phyloP scores from a whole-genome alignment of 2,888 invertebrate species.

The Leptura quadrifasciata region DNA sequence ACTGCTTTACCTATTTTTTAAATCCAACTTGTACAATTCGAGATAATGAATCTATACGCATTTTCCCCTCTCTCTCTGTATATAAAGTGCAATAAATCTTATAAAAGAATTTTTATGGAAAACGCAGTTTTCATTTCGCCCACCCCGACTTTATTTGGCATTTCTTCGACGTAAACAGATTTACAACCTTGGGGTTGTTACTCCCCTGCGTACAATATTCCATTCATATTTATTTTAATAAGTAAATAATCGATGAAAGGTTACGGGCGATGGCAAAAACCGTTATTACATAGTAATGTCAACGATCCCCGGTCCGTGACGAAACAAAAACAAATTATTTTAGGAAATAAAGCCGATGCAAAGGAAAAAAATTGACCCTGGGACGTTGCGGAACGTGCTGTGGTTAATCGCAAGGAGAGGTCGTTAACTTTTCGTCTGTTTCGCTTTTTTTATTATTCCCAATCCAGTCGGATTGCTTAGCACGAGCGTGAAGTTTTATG shows the following conservation, averaged over 20 bases:
- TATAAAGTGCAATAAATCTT: not conserved
- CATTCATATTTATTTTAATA: not conserved
- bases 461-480: not conserved
- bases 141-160: not conserved
- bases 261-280: not conserved
- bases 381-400: not conserved
- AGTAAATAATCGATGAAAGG: not conserved
- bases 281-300: constrained; percentile 9
- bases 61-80: no score
- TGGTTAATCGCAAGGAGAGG: constrained; percentile 13
- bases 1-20: no score
- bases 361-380: constrained; percentile 6
- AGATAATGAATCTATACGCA: no score
- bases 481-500: constrained; percentile 17
- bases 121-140: no score
- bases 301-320: not conserved
- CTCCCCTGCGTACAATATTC: not conserved
- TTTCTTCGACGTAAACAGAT: not conserved
- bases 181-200: not conserved
- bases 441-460: constrained; percentile 13
- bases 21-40: no score
- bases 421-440: constrained; percentile 34
- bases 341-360: not conserved
- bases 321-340: constrained; percentile 13
- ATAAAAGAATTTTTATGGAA: no score